Base-by-base conservation (phyloP, 2,797 vertebrate species). In the Myotis pilosus region DNA sequence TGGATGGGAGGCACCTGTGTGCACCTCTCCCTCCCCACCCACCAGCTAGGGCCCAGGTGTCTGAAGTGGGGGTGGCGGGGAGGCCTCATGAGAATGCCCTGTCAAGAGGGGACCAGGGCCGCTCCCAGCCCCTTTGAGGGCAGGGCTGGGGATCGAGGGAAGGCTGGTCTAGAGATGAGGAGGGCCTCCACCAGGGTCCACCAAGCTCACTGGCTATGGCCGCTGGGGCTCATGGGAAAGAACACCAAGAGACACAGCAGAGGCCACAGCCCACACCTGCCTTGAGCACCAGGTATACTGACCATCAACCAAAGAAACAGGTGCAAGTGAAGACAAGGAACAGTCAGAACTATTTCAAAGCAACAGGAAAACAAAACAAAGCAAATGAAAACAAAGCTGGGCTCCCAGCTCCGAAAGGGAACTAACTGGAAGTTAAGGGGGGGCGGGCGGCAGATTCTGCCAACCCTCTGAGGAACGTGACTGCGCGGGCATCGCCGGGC, bases 261-360 rank as follows among this genome's bases (percentile, higher is more conserved):
- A 87, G 72, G 53, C 47, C 53, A 47, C 0, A 9, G 51, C 8
- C 55, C 10, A 19, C 16, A 80, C 71, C 72, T 28, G 20, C 51
- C 23, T 49, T 51, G 55, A 72, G 60, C 30, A 55, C 41, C 62
- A 23, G 55, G 20, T 94, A 53, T 92, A 97, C 62, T 95, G 66
- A 94, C 86, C 38, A 85, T 38, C 28, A 69, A 47, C 38, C 6
- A 75, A 80, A 60, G 93, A 75, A 89, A 93, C 22, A 95, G 47
- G 79, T 68, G 17, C 33, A 69, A 76, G 41, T 87, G 80, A 33
- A 22, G 62, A 80, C 74, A 41, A 68, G 15, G 8, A 91, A 86
- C 17, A 87, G 10, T 64, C 60, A 90, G 60, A 84, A 97, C 95
- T 38, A 95, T 86, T 85, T 79, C 74, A 95, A 95, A 96, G 69